Evolutionary conservation across 2,888 invertebrate species (phyloP), one percentile per base, ranked within the genome.

Genomic region (Cheilosia scutellata): DNA sequence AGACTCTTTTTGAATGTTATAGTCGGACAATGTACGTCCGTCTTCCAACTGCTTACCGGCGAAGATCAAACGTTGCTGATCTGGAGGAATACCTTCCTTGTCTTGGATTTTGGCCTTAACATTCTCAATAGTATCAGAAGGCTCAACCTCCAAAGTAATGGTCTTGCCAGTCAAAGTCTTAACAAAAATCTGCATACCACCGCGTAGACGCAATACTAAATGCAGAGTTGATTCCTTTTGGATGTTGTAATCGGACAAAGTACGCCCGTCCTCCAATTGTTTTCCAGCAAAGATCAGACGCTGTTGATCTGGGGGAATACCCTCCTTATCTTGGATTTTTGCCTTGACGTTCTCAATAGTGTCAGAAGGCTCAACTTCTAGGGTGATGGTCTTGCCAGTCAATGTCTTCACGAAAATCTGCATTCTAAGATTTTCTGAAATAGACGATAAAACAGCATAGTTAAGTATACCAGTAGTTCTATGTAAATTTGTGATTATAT

Each of bases 201-300:
- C 98, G 91, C 98, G 95, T 88, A 98, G 95, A 93, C 98, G 96
- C 80, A 98, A 94, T 68, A 98, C 98, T 93, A 97, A 94, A 16
- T 90, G 90, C 0, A 90, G 80, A 5, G 90, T 90, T 0, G 90
- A 90, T 68, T 90, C 90, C 72, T 90, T 90, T 31, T 90, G 90
- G 16, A 90, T 90, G 42, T 90, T 90, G 33, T 90, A 90, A 92
- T 98, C 98, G 95, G n/a, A 97, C 4, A 90, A 93, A 13, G 97
- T 97, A 72, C 97, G 95, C 11, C 97, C 97, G 94, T 98, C 97
- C 93, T 97, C 97, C 20, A 90, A 66, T n/a, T 90, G 90, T 72
- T 90, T 90, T 1, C 90, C 90, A 0, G 90, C 90, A 5, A 90
- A 90, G 40, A 90, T 90, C 16, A 90, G 65, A 88, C 90, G 90